Conservation (phyloP, 2,888 invertebrate genomes). For the Ichneumon xanthorius region DNA sequence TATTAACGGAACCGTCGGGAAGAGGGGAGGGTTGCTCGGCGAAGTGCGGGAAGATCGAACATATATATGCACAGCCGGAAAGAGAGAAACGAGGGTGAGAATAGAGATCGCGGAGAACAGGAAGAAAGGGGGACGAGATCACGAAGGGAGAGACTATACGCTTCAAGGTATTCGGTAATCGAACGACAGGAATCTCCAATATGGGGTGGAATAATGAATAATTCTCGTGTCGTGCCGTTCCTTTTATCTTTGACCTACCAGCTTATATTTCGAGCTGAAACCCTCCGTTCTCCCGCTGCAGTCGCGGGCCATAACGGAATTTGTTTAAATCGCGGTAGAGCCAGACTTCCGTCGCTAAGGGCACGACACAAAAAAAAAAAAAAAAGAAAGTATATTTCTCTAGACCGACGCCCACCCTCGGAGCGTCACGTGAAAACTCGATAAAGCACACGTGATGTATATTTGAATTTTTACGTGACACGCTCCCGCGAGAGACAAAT, state of each 20-base stretch:
- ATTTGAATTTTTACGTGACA: neutral
- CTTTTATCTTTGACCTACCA: constrained; percentile 62
- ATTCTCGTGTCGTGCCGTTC: constrained; percentile 67
- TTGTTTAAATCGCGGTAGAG: constrained; percentile 55
- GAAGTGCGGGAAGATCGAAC: constrained; percentile 11
- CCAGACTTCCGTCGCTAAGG: constrained; percentile 34
- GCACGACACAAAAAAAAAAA: constrained; percentile 22
- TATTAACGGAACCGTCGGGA: constrained; percentile 43
- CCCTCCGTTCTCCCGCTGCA: constrained; percentile 7
- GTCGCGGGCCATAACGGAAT: constrained; percentile 31
- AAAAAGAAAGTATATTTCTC: constrained; percentile 8
- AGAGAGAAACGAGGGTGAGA: constrained; percentile 46
- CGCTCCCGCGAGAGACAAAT: neutral
- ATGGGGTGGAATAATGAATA: constrained; percentile 74
- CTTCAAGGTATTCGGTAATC: constrained; percentile 76
- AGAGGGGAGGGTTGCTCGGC: neutral
- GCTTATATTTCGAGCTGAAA: constrained; percentile 56
- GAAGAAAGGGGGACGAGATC: constrained; percentile 43
- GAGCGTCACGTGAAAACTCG: neutral
- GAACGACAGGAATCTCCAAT: constrained; percentile 76
- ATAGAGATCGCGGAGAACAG: constrained; percentile 52
- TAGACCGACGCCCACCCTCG: neutral
- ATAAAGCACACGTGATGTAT: neutral
- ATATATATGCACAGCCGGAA: constrained; percentile 8
- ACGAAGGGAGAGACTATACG: constrained; percentile 38